Percentiles rank a stretch among this genome's conserved stretches.
Conservation (phyloP, 2,113 vertebrate genomes). For the Scomber colias region DNA sequence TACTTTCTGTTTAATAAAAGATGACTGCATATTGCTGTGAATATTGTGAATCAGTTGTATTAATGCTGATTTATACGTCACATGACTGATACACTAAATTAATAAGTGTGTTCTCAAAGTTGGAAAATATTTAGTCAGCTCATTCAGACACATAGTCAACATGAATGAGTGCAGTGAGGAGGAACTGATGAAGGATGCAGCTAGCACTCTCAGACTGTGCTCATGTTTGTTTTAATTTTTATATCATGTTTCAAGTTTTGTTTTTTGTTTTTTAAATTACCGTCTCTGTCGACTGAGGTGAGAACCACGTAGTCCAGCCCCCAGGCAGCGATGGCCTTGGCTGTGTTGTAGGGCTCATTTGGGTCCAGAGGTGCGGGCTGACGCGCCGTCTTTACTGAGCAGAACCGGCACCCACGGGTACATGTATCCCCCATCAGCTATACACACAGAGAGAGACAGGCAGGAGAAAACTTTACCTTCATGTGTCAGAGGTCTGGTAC, state of each 20-base stretch:
- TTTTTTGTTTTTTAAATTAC: conserved; percentile 72
- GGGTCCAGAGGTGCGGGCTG: conserved; percentile 90
- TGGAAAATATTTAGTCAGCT: no score
- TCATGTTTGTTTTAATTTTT: no score
- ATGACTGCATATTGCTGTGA: no score
- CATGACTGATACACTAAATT: background rate
- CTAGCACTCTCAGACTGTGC: no score
- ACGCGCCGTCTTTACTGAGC: conserved; percentile 94
- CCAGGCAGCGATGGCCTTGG: conserved; percentile 93
- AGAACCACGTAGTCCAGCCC: conserved; percentile 98
- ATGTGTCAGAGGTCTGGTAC: background rate
- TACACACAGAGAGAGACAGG: background rate
- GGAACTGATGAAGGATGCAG: no score
- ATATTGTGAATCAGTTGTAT: background rate
- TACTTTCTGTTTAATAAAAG: background rate
- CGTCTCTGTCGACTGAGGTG: conserved; percentile 97
- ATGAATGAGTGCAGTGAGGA: no score
- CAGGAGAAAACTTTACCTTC: background rate
- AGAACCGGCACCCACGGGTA: conserved; percentile 97
- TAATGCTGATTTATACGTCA: background rate
- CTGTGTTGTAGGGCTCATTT: conserved; percentile 92
- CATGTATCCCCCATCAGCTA: conserved; percentile 98
- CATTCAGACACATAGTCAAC: no score
- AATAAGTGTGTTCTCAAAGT: background rate
- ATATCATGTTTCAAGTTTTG: no score